Evolutionary conservation across 1,140 invertebrate species (phyloP).

Genomic region (Chionoecetes opilio): DNA sequence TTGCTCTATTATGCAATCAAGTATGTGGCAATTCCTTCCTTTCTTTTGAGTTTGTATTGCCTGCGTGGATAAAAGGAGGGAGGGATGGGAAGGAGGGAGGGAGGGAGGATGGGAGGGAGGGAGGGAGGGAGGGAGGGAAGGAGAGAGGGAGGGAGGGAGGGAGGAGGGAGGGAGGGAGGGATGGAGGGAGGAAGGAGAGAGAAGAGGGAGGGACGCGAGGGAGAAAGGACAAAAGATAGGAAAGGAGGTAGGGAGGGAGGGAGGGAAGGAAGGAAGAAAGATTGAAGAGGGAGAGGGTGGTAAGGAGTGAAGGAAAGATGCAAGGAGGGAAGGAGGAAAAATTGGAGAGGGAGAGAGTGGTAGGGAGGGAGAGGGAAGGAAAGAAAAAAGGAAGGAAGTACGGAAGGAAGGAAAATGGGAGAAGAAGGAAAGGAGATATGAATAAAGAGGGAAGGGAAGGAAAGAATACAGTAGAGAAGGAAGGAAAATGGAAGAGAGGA

Average conservation of each 20-base stretch:
- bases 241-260: not conserved
- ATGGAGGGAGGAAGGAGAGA: not conserved
- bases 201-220: constrained; percentile 21
- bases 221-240: no score
- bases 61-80: not conserved
- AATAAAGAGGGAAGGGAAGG: not conserved
- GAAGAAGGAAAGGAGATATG: no score
- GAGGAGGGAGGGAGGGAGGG: not conserved
- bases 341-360: no score
- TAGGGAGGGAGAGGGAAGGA: not conserved
- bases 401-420: constrained; percentile 36
- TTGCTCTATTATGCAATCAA: not conserved
- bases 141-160: not conserved
- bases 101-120: not conserved
- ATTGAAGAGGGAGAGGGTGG: not conserved
- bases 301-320: no score
- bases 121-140: not conserved
- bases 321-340: not conserved
- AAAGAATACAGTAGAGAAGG: constrained; percentile 24
- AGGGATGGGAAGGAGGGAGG: not conserved
- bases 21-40: not conserved
- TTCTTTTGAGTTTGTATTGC: not conserved
- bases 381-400: not conserved
- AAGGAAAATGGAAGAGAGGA: no score
- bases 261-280: not conserved